A percentile compares a stretch with the other conserved stretches of the same genome.
These are phyloP conservation scores for Pectinophora gossypiella DNA, from an alignment of 1,140 invertebrate genomes.

Conservation along the genomic window DNA sequence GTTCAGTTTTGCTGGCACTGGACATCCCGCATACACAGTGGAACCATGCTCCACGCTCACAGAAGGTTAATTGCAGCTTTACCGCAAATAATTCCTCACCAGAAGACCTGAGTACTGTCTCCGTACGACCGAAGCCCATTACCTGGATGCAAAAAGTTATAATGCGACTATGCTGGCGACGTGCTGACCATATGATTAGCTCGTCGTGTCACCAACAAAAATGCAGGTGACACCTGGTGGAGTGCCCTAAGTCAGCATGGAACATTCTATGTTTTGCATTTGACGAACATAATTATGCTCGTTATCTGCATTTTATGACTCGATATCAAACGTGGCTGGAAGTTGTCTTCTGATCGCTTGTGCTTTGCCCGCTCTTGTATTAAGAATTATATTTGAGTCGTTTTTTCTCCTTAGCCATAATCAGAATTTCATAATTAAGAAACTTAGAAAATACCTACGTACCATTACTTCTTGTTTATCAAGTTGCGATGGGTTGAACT, in stretches of 20 bases:
- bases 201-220: no score
- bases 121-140: constrained; percentile 43
- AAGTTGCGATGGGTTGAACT: constrained; percentile 25
- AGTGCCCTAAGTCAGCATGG: no score
- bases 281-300: no score
- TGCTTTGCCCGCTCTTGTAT: no score
- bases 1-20: background rate
- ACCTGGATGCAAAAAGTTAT: constrained; percentile 21
- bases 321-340: no score
- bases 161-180: no score
- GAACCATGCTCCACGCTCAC: constrained; percentile 35
- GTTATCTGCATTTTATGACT: no score
- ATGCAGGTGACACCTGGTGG: no score
- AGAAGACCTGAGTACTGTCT: constrained; percentile 19
- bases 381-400: background rate
- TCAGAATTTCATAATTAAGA: background rate
- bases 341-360: no score
- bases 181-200: no score
- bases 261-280: no score
- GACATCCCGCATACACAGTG: constrained; percentile 39
- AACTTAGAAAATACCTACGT: no score
- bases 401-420: background rate
- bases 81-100: constrained; percentile 47
- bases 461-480: constrained; percentile 28
- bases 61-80: constrained; percentile 29